Base-by-base conservation (phyloP, 1,140 invertebrate species). In the Bombyx mori region DNA sequence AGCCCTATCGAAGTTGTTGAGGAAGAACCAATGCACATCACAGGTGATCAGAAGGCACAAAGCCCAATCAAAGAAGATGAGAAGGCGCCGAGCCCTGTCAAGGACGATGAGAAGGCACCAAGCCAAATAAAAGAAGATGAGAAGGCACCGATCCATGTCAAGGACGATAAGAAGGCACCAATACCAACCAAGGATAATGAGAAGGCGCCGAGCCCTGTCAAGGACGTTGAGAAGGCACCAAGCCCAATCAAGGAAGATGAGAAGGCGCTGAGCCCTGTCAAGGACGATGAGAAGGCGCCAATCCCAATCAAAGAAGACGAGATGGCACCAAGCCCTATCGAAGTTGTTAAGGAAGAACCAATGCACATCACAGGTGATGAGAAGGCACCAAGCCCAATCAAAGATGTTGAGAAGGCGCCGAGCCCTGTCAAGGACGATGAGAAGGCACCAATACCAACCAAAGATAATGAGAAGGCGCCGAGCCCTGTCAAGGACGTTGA, bases 51-150 rank as follows among this genome's bases (percentile, higher is more conserved):
- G 3, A 61, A 61, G 45, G 44, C 44, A 9, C 8, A 43, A 0
- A 52, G 45, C 35, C 51, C 60, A n/a, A 51, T 52, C 0, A 65
- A 62, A 51, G 46, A 44, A 42, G 52, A 47, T 3, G 67, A 63
- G 0, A 66, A 66, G n/a, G 48, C 45, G 26, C 9, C 52, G 42
- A 18, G 8, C 6, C 55, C 54, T 18, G 42, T 48, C 0, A 64
- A 57, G 51, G 45, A 44, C 18, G 55, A 53, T 5, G 62, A 60
- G 0, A 67, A 71, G 42, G 26, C 42, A 12, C 26, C 55, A 5
- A 61, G 52, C 12, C 61, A 52, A 8, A 12, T 44, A 26, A 44
- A n/a, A 18, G 44, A 8, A 8, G 56, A 47, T 1, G 55, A 62
- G 1, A 60, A 63, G 35, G 53, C 47, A 8, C 55, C 46, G 8